A percentile compares a stretch with the other conserved stretches of the same genome.
phyloP scores from a whole-genome alignment of 2,797 vertebrate genomes.

The Hyperoplus lanceolatus region DNA sequence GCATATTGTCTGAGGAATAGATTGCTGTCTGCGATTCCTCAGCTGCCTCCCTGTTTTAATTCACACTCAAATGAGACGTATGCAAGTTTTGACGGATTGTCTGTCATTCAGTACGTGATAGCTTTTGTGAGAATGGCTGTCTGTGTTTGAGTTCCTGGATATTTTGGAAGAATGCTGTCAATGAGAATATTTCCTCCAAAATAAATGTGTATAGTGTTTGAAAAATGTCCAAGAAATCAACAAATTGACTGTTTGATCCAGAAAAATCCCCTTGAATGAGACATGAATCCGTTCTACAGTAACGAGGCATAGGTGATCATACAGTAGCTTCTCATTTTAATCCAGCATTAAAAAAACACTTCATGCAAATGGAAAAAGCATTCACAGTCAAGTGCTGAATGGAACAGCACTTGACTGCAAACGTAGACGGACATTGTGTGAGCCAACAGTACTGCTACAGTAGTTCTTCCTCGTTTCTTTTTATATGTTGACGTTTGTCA shows the following conservation, averaged over 20 bases:
- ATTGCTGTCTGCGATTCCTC: conserved; percentile 64
- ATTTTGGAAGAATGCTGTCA: conserved; percentile 43
- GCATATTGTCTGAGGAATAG: conserved; percentile 68
- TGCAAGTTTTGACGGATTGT: conserved; percentile 63
- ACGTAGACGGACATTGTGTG: conserved; percentile 13
- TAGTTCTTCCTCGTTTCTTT: conserved; percentile 33
- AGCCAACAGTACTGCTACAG: conserved; percentile 29
- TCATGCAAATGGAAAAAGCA: conserved; percentile 21
- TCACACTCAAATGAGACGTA: conserved; percentile 67
- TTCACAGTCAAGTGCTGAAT: too few species aligned
- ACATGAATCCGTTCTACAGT: conserved; percentile 11
- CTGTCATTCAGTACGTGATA: conserved; percentile 50
- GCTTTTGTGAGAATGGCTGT: conserved; percentile 5
- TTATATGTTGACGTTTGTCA: conserved; percentile 68
- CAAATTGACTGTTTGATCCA: conserved; percentile 26
- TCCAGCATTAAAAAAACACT: conserved; percentile 5
- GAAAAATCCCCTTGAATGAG: conserved; percentile 40
- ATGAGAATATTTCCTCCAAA: conserved; percentile 39
- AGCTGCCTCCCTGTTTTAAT: conserved; percentile 67
- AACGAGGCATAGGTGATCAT: conserved; percentile 1
- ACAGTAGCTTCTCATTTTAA: background rate
- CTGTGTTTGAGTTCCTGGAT: conserved; percentile 22
- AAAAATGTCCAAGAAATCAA: conserved; percentile 40
- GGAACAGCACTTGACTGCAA: conserved; percentile 4
- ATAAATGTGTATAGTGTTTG: conserved; percentile 35